Evolutionary conservation across 2,113 vertebrate genomes (phyloP), one percentile per base, ranked within the genome.

Genomic region (Lepisosteus osseus): DNA sequence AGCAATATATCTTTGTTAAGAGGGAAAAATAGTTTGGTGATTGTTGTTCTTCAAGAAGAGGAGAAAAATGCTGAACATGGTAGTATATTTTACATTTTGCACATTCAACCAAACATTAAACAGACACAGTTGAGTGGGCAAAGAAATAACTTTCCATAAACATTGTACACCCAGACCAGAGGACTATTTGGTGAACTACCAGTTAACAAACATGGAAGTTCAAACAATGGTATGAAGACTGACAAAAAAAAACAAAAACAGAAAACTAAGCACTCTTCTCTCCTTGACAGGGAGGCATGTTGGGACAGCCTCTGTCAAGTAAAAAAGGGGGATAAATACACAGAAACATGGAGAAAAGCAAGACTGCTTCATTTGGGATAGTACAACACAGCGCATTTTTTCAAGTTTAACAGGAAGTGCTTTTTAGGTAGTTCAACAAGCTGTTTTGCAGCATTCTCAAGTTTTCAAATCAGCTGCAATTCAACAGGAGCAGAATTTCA

Each of bases 351-450:
- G 29, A 54, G 43, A 65, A 6, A 4, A 9, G 41, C 43, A 63
- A 54, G 62, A 72, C 29, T 43, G 42, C 40, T 65, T 65, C 15
- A 42, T 41, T 3, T 17, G 12, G 54, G 63, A 72, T 45, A 13
- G 54, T 12, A 5, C 68, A 73, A 65, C n/a, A 11, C 86, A 87
- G 84, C 54, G 80, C 85, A 73, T 79, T 72, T 81, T 80, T 91
- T 96, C 94, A 97, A 95, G 95, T 95, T 92, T 88, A 91, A 90
- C 94, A 95, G 95, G 93, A 96, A 94, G 89, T 88, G 86, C 85
- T 93, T 88, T 77, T 78, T 85, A 61, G 70, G 77, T 77, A 59
- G 80, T 76, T 81, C 76, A 74, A 74, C 29, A 76, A 75, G 71
- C 65, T 68, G 73, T 74, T 70, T 62, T 73, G 65, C 13, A 62